Evolutionary conservation across 2,888 invertebrate genomes (phyloP), one percentile per base, ranked within the genome.

Genomic region (Nomada goodeniana): DNA sequence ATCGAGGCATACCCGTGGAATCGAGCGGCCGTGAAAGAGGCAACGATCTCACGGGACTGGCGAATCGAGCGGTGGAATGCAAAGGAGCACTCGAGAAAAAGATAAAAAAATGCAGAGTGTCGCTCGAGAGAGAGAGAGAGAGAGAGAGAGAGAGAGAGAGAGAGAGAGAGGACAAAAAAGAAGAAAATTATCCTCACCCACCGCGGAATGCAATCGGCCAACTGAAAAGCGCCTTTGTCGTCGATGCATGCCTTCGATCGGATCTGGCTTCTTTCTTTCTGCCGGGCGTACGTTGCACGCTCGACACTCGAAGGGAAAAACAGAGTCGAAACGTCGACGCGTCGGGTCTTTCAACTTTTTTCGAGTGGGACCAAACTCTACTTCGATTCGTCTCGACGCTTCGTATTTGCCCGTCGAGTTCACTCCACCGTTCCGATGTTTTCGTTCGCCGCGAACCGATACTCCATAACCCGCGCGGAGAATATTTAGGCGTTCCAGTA

Each of bases 61-160:
- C 71, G 82, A 71, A 82, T 80, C 80, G 57, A 82, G 47, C 70
- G 69, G 74, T 60, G 82, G 82, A 80, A 82, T 82, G 82, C 57
- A 61, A 65, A 15, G 29, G 55, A 57, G 70, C 55, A 18, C 36
- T 74, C 80, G 50, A 74, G 80, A 36, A 36, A 36, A 36, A 36
- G 7, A 36, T 0, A 36, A 36, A 36, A 36, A 36, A 36, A 36
- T 36, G 36, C 36, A 36, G 36, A 53, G 72, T 77, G 80, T 81
- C 78, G 68, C 52, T 63, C 10, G 20, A 5, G 9, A 42, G 29
- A 52, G 29, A 59, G 26, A 26, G 26, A 26, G 23, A 23, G 23
- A 23, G 23, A 23, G 23, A 23, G 23, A 23, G 23, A 23, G 23
- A 23, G 23, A 23, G 23, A 1, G 23, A 23, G 1, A 23, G 26